These are phyloP conservation scores for Masnerella sp. DNA, from an alignment of 2,888 invertebrate species.

Conservation along the genomic window DNA sequence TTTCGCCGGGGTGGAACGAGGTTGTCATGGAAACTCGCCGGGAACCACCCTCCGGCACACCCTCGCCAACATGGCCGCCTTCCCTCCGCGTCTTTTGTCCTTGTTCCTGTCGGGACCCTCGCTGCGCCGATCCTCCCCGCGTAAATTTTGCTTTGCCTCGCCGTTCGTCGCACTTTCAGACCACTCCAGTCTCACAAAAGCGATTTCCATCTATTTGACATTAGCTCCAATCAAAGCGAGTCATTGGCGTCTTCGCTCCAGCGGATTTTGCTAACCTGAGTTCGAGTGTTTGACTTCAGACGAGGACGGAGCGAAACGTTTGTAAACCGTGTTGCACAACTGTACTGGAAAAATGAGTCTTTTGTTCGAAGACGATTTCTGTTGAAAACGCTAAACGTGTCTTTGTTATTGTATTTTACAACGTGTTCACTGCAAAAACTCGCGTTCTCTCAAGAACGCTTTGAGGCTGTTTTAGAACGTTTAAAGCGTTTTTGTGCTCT, in stretches of 20 bases:
- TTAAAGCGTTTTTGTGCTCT: too few relatives aligned
- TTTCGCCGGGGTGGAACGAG: constrained; percentile 65
- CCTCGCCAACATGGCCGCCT: constrained; percentile 62
- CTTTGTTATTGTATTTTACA: too few relatives aligned
- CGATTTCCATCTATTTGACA: constrained; percentile 46
- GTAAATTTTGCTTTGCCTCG: constrained; percentile 28
- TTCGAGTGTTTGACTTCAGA: too few relatives aligned
- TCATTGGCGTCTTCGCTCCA: constrained; percentile 29
- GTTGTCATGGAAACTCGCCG: constrained; percentile 70
- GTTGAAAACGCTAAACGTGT: too few relatives aligned
- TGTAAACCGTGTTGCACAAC: too few relatives aligned
- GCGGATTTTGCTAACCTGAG: too few relatives aligned
- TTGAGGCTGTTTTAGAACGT: too few relatives aligned
- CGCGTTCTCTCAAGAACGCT: too few relatives aligned
- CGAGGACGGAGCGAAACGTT: too few relatives aligned
- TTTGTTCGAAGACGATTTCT: too few relatives aligned
- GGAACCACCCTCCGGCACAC: constrained; percentile 63
- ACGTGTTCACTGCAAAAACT: too few relatives aligned
- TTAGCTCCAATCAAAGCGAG: constrained; percentile 48
- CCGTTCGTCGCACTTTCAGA: constrained; percentile 52
- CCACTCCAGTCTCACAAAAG: constrained; percentile 45
- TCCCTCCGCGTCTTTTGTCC: background rate
- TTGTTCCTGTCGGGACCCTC: constrained; percentile 13
- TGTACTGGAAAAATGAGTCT: too few relatives aligned
- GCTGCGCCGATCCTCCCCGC: constrained; percentile 12